Percentiles rank a stretch among this genome's conserved stretches.
Conservation (phyloP, 2,113 vertebrate genomes). For the Ursus arctos region DNA sequence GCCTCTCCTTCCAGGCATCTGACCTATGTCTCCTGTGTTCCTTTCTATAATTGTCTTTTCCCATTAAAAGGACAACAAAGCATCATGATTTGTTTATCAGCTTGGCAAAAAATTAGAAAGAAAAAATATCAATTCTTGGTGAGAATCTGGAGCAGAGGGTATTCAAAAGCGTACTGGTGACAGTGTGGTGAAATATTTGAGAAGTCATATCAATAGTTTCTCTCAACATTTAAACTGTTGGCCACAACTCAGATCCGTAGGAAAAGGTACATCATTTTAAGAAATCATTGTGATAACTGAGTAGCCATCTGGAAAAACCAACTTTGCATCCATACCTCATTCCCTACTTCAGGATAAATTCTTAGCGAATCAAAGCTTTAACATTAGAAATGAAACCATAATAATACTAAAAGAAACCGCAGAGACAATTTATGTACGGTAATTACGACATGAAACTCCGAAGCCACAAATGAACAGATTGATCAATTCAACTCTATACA, state of each 20-base stretch:
- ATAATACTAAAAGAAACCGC: not conserved
- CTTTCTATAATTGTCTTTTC: slow-evolving; percentile 48
- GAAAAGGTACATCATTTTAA: not conserved
- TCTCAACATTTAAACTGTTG: not conserved
- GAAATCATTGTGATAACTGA: not conserved
- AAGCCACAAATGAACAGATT: not conserved
- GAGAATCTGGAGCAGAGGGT: not conserved
- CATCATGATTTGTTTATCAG: not conserved
- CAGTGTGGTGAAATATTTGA: not conserved
- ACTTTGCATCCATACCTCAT: not conserved
- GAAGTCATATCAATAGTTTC: not conserved
- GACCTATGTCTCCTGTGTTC: not conserved
- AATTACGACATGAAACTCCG: slow-evolving; percentile 31
- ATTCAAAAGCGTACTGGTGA: not conserved
- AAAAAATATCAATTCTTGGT: not conserved
- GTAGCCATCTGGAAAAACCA: not conserved
- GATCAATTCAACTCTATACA: not conserved
- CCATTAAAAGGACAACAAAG: slow-evolving; percentile 45
- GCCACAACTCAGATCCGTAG: not conserved
- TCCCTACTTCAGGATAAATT: slow-evolving; percentile 9
- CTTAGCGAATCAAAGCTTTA: slow-evolving; percentile 34
- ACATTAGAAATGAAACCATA: slow-evolving; percentile 46
- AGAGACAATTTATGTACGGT: not conserved
- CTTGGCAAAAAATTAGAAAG: slow-evolving; percentile 24
- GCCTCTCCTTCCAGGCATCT: not conserved